phyloP scores from a whole-genome alignment of 2,797 vertebrate species.

The Propithecus perrieri region DNA sequence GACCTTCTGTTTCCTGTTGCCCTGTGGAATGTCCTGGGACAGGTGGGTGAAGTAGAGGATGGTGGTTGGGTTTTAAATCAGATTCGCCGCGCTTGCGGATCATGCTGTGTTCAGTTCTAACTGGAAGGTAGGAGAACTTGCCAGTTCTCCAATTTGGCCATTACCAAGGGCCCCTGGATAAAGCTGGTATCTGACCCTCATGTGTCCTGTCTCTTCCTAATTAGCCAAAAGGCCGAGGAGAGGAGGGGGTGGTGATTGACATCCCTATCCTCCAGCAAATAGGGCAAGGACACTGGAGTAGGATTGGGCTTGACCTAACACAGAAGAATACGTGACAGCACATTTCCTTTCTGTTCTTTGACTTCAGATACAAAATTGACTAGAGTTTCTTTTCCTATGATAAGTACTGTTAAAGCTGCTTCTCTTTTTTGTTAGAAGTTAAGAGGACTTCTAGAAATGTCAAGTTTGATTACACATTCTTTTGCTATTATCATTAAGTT shows the following conservation, averaged over 20 bases:
- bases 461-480: neutral
- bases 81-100: neutral
- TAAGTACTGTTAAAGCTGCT: neutral
- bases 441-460: neutral
- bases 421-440: neutral
- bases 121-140: neutral
- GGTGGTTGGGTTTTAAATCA: neutral
- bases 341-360: neutral
- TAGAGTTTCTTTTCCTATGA: neutral
- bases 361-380: conserved; percentile 14
- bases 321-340: neutral
- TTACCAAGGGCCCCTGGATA: neutral
- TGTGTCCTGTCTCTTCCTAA: conserved; percentile 7
- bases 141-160: neutral
- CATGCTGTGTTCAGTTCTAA: neutral
- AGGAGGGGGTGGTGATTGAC: neutral
- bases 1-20: neutral
- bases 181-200: neutral
- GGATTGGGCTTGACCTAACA: neutral
- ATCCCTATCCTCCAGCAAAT: neutral
- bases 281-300: neutral
- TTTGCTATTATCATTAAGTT: neutral
- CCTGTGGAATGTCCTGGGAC: neutral
- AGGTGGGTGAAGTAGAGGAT: neutral
- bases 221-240: neutral